Conservation (phyloP, 2,113 vertebrate species). For the Caloenas nicobarica region DNA sequence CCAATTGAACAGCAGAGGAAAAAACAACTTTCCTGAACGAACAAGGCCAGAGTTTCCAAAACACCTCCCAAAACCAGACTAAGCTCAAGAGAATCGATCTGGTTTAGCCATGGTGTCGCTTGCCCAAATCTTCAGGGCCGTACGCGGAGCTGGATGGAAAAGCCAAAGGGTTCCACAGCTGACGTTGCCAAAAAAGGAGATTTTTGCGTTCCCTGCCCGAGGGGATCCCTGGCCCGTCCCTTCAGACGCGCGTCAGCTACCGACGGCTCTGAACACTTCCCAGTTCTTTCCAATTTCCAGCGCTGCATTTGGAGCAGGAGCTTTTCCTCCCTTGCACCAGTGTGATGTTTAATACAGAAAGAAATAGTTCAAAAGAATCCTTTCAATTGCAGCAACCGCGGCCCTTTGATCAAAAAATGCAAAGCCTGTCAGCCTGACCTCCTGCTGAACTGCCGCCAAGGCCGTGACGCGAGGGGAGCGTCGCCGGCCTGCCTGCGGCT, state of each 20-base stretch:
- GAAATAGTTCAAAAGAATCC: not conserved
- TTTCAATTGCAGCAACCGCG: not conserved
- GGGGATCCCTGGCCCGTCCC: not conserved
- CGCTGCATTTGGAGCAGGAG: not conserved
- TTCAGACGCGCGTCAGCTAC: not conserved
- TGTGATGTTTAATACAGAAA: not conserved
- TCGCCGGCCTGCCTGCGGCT: not conserved
- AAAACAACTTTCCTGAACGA: not conserved
- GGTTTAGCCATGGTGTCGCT: not conserved
- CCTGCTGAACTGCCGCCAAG: not conserved
- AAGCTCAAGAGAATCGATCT: too few relatives aligned
- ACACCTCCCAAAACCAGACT: not conserved
- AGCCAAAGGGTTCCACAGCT: not conserved
- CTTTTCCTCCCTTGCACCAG: not conserved
- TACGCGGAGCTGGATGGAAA: not conserved
- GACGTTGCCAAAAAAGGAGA: not conserved
- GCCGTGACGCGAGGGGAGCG: not conserved
- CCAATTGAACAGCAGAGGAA: not conserved
- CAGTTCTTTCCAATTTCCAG: not conserved
- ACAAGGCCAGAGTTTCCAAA: not conserved
- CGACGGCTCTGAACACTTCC: not conserved
- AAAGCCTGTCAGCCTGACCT: not conserved
- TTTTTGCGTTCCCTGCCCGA: not conserved
- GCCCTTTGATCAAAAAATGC: not conserved
- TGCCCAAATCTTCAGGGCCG: too few relatives aligned